phyloP scores from a whole-genome alignment of 2,797 vertebrate genomes.

The Sebastiscus albofasciatus region DNA sequence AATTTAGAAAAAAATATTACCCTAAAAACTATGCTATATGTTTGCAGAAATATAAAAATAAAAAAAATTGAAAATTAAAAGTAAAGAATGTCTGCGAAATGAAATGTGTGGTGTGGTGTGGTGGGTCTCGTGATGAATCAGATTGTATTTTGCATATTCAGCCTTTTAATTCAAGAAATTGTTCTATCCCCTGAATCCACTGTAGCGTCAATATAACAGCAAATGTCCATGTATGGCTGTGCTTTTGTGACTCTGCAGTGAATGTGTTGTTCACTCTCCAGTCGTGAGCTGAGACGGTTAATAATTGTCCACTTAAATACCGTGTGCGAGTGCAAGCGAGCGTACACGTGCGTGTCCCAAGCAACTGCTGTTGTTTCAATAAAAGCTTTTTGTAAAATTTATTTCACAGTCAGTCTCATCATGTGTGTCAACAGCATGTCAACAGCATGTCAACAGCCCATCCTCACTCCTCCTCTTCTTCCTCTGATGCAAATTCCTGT shows the following conservation, averaged over 20 bases:
- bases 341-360: constrained; percentile 21
- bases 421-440: neutral
- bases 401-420: constrained; percentile 23
- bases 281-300: constrained; percentile 8
- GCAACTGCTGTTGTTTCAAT: constrained; percentile 54
- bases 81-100: constrained; percentile 14
- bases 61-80: neutral
- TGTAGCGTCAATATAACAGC: constrained; percentile 7
- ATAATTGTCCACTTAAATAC: constrained; percentile 29
- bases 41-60: neutral
- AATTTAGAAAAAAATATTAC: neutral
- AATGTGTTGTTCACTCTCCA: constrained; percentile 32
- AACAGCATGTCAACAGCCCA: neutral
- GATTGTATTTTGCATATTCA: constrained; percentile 46
- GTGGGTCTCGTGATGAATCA: neutral
- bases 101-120: neutral
- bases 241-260: constrained; percentile 53
- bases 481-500: constrained; percentile 40
- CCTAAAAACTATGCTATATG: constrained; percentile 19
- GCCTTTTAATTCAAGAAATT: constrained; percentile 34
- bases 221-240: constrained; percentile 27
- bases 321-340: constrained; percentile 13
- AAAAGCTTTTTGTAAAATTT: constrained; percentile 53
- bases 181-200: constrained; percentile 27
- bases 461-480: constrained; percentile 44